Conservation (phyloP, 1,140 invertebrate species). For the Drosophila parabipectinata region DNA sequence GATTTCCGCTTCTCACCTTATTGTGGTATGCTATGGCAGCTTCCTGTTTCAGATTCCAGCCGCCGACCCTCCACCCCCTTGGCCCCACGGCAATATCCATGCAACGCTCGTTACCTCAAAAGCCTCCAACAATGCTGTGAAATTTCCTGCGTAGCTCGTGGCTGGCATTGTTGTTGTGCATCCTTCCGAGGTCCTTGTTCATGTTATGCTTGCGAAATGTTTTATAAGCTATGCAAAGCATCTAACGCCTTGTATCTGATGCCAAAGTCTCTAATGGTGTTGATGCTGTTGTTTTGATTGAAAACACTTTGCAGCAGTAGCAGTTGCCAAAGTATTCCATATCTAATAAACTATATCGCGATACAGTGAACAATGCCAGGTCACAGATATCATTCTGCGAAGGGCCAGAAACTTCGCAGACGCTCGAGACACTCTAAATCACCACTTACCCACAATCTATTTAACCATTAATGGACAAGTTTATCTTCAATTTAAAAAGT, state of each 20-base stretch:
- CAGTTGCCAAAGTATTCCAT: slow-evolving; percentile 9
- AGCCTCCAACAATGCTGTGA: slow-evolving; percentile 52
- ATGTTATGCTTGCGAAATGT: slow-evolving; percentile 66
- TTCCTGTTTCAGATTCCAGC: not conserved
- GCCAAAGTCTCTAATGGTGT: slow-evolving; percentile 24
- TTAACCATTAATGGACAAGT: slow-evolving; percentile 44
- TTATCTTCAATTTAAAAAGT: slow-evolving; percentile 33
- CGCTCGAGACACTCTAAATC: slow-evolving; percentile 2
- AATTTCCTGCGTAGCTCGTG: slow-evolving; percentile 48
- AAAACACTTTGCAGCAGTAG: slow-evolving; percentile 40
- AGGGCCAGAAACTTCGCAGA: slow-evolving; percentile 11
- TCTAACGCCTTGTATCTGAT: slow-evolving; percentile 58
- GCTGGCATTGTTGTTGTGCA: slow-evolving; percentile 33
- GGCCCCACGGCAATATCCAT: not conserved
- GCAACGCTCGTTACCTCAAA: slow-evolving; percentile 45
- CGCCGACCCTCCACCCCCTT: not conserved
- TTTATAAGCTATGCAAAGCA: slow-evolving; percentile 61
- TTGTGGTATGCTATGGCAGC: slow-evolving; percentile 13
- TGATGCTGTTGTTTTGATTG: slow-evolving; percentile 55
- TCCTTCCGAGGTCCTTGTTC: slow-evolving; percentile 26
- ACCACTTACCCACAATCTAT: slow-evolving; percentile 10
- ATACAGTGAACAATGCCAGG: slow-evolving; percentile 7
- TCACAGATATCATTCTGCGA: slow-evolving; percentile 29
- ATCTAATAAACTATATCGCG: slow-evolving; percentile 24
- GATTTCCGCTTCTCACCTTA: slow-evolving; percentile 44